Evolutionary conservation across 2,888 invertebrate genomes (phyloP).

Genomic region (Nezara viridula): DNA sequence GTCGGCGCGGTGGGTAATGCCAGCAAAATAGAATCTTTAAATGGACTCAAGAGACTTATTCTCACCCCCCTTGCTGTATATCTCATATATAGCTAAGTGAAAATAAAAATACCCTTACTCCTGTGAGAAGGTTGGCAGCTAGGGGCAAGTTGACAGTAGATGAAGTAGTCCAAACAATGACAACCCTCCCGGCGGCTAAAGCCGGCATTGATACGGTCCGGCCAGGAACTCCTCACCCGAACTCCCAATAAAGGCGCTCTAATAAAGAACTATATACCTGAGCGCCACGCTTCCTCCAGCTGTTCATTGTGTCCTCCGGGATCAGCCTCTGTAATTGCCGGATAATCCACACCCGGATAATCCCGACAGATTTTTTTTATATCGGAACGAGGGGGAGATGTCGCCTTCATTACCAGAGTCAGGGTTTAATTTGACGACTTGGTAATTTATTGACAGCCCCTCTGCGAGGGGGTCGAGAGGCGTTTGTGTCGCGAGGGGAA

Average conservation of each 20-base stretch:
- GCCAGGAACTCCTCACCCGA: background rate
- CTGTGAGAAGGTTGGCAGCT: background rate
- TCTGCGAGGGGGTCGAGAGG: background rate
- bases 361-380: background rate
- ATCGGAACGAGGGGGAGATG: background rate
- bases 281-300: slow-evolving; percentile 11
- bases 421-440: background rate
- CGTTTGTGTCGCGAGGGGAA: background rate
- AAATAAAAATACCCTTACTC: too few relatives aligned
- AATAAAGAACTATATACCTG: slow-evolving; percentile 42
- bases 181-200: background rate
- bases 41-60: too few relatives aligned
- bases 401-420: slow-evolving; percentile 31
- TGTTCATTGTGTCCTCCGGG: background rate
- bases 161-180: background rate
- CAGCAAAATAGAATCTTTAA: too few relatives aligned
- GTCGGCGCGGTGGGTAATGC: too few relatives aligned
- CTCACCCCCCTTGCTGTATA: too few relatives aligned
- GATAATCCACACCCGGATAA: slow-evolving; percentile 30
- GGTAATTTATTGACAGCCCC: background rate
- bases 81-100: too few relatives aligned
- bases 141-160: background rate
- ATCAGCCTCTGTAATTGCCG: slow-evolving; percentile 48
- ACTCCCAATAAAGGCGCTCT: background rate
- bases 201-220: background rate